A percentile compares a stretch with the other conserved stretches of the same genome.
Evolutionary conservation across 2,888 invertebrate genomes (phyloP).

Genomic region (Drosophila dives): DNA sequence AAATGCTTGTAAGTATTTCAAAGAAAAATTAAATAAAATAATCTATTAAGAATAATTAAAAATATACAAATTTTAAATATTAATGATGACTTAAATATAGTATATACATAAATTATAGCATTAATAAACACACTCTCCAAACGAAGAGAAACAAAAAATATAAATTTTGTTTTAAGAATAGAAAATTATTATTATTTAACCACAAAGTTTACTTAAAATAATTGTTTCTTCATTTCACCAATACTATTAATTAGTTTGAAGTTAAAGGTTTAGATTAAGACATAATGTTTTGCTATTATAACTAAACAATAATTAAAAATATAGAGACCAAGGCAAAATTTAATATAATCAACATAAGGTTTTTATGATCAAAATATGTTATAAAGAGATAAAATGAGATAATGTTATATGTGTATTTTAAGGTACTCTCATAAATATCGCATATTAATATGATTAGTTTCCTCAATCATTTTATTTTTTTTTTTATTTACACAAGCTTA

Average conservation of each 20-base stretch:
- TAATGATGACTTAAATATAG: not conserved
- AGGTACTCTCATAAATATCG: not conserved
- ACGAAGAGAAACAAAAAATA: not conserved
- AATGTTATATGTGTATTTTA: not conserved
- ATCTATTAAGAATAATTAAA: not conserved
- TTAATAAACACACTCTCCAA: not conserved
- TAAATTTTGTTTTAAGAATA: not conserved
- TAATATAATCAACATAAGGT: not conserved
- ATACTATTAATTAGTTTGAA: not conserved
- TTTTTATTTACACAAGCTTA: too few relatives aligned
- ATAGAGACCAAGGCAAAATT: not conserved
- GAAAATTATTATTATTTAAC: not conserved
- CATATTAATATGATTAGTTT: not conserved
- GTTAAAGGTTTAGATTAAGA: not conserved
- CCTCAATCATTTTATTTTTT: too few relatives aligned
- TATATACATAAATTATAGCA: not conserved
- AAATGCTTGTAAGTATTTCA: not conserved
- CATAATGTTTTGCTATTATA: not conserved
- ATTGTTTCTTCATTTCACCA: not conserved
- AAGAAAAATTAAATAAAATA: not conserved
- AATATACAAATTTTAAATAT: not conserved
- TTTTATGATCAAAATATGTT: not conserved
- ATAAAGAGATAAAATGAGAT: too few relatives aligned
- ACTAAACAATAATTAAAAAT: not conserved
- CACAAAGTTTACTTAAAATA: not conserved